Evolutionary conservation across 2,888 invertebrate species (phyloP), one percentile per base, ranked within the genome.

Genomic region (Pollenia amentaria): DNA sequence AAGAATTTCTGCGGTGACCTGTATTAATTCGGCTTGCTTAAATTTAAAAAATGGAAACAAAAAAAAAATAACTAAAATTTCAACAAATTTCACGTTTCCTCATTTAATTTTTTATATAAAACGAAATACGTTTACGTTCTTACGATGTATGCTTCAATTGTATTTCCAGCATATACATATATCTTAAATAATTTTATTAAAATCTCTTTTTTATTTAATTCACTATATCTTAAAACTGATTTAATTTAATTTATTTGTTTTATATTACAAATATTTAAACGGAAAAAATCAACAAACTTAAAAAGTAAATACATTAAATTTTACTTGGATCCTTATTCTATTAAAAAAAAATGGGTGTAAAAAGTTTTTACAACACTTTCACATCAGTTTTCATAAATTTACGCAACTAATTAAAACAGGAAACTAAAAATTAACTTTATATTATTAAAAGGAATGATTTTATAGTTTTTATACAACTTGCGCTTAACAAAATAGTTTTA

Each of bases 341-440:
- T 16, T 9, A 21, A 21, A 55, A 55, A 55, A 42, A 3, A n/a
- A 1, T 51, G 8, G 0, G 10, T 16, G 16, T 18, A 55, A 64
- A 48, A 40, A 76, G n/a, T 72, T 29, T 44, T 10, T 7, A 72
- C 10, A n/a, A 4, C 10, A 57, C 3, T 29, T 29, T 29, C 29
- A 4, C 0, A 46, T 60, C 12, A 18, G 1, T 4, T 60, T 60
- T 38, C 2, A 46, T 46, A 16, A 48, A 60, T 38, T 60, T 72
- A 72, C 44, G 9, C 42, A 53, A 80, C 51, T 64, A 55, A 65
- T 48, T 80, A n/a, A 65, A 81, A 18, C 65, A 67, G 73, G 42
- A 75, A 75, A 81, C 57, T 73, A 40, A 48, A 48, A 18, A 44
- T 62, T 65, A 18, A 65, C 8, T 65, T 21, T 70, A 46, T 18